Evolutionary conservation across 2,797 vertebrate genomes (phyloP).

Genomic region (Leucoraja ocellata): DNA sequence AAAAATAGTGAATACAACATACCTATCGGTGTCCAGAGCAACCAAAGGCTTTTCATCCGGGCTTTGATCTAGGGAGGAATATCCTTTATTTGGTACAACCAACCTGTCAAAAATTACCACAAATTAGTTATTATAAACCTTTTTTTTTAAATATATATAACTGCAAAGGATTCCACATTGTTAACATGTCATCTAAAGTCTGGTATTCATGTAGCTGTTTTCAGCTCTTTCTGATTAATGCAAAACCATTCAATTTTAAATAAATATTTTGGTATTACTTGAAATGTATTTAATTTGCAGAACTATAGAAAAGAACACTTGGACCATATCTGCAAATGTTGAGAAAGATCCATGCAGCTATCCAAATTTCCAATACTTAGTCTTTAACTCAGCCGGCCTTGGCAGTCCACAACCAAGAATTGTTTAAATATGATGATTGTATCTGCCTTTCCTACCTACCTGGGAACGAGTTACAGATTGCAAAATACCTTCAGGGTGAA

Average conservation of each 20-base stretch:
- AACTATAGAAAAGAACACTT: no score
- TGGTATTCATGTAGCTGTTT: neutral
- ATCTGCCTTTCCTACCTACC: no score
- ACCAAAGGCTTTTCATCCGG: conserved; percentile 95
- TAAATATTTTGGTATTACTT: neutral
- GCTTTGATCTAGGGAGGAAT: conserved; percentile 95
- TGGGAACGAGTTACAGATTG: no score
- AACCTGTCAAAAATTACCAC: conserved; percentile 62
- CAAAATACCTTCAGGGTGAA: no score
- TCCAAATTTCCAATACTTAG: no score
- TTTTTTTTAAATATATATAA: no score
- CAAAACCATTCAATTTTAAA: neutral
- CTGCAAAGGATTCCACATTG: neutral
- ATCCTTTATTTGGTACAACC: conserved; percentile 96
- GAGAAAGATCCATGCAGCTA: no score
- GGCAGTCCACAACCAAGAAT: no score
- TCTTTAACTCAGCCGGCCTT: no score
- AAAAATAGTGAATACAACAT: conserved; percentile 37
- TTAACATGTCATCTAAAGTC: neutral
- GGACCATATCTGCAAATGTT: no score
- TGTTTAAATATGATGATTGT: no score
- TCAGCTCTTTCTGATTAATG: neutral
- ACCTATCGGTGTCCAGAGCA: conserved; percentile 97
- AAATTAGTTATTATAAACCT: neutral
- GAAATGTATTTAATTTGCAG: no score